phyloP scores from a whole-genome alignment of 2,888 invertebrate genomes.

The Phyllotreta striolata region DNA sequence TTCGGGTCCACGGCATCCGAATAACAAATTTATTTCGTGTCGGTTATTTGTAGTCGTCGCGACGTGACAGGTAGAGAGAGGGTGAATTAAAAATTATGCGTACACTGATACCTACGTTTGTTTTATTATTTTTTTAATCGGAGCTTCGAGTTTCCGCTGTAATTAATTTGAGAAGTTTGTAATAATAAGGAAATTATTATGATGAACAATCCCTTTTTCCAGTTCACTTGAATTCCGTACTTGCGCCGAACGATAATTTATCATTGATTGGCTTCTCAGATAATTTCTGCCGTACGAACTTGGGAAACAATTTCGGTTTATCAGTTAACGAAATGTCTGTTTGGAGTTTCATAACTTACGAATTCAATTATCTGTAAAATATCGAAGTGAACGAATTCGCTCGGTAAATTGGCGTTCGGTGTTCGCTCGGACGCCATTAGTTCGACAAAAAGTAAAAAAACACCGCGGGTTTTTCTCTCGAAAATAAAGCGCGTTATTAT shows the following conservation, averaged over 20 bases:
- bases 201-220: no score
- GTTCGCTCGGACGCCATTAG: constrained; percentile 41
- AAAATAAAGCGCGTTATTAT: background rate
- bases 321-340: constrained; percentile 20
- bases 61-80: no score
- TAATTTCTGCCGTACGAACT: no score
- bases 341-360: constrained; percentile 45
- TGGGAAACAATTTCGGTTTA: constrained; percentile 18
- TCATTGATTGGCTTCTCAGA: no score
- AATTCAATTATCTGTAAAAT: constrained; percentile 54
- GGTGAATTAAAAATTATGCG: no score
- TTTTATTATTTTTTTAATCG: no score
- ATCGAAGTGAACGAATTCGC: constrained; percentile 46
- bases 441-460: background rate
- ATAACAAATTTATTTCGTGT: constrained; percentile 6
- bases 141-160: no score
- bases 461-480: background rate
- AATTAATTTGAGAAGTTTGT: no score
- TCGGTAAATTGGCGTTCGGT: constrained; percentile 51
- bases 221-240: no score
- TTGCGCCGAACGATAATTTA: no score
- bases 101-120: no score
- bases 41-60: background rate
- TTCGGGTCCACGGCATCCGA: constrained; percentile 6
- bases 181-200: no score